Evolutionary conservation across 2,888 invertebrate species (phyloP).

Genomic region (Chouioia cunea): DNA sequence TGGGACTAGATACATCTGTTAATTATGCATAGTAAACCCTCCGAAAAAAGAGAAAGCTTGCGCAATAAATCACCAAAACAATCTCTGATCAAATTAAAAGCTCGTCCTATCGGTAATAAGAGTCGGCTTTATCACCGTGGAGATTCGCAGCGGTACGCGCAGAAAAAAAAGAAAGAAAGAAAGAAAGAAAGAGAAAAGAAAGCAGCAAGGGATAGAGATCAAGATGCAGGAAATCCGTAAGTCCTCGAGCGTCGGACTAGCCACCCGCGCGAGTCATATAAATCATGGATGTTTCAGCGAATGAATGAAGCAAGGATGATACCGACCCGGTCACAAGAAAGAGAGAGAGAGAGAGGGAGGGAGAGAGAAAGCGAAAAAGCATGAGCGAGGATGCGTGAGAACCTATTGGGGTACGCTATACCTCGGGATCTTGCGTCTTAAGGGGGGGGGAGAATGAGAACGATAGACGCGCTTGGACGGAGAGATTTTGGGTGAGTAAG

Average conservation of each 20-base stretch:
- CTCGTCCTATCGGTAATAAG: conserved; percentile 28
- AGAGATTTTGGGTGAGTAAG: too few relatives aligned
- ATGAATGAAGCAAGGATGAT: conserved; percentile 41
- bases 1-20: too few relatives aligned
- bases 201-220: conserved; percentile 14
- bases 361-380: conserved; percentile 9
- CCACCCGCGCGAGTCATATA: conserved; percentile 53
- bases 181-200: conserved; percentile 13
- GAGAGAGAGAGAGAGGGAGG: conserved; percentile 46
- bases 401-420: too few relatives aligned
- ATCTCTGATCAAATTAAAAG: conserved; percentile 26
- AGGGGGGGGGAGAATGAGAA: conserved; percentile 21
- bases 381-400: too few relatives aligned
- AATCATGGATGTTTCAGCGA: conserved; percentile 60
- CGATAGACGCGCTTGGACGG: conserved; percentile 21
- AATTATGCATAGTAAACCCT: background rate
- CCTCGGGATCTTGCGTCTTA: too few relatives aligned
- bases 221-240: conserved; percentile 44
- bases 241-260: conserved; percentile 26
- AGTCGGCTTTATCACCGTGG: conserved; percentile 11
- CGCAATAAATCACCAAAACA: background rate
- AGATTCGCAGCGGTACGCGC: background rate
- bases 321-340: conserved; percentile 24
- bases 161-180: background rate
- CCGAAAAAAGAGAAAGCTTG: background rate